phyloP scores from a whole-genome alignment of 2,113 vertebrate species.

The Pituophis catenifer region DNA sequence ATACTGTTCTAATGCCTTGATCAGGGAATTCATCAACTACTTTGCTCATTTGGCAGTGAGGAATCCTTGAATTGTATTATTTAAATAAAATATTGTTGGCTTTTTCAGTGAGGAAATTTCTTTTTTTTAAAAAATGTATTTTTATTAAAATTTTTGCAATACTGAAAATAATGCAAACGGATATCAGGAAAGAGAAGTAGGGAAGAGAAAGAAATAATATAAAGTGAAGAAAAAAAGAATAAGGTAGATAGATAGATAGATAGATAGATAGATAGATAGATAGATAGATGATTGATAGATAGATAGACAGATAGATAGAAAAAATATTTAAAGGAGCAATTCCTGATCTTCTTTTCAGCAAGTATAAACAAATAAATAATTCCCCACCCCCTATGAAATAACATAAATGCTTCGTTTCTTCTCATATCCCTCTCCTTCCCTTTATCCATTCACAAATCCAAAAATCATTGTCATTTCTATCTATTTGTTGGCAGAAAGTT shows the following conservation, averaged over 20 bases:
- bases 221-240: neutral
- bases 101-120: neutral
- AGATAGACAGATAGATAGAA: neutral
- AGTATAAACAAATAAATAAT: neutral
- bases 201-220: neutral
- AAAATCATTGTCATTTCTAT: neutral
- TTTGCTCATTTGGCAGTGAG: neutral
- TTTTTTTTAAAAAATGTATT: neutral
- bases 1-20: neutral
- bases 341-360: neutral
- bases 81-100: neutral
- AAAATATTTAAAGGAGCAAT: neutral
- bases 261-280: neutral
- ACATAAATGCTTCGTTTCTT: neutral
- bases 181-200: neutral
- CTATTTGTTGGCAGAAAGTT: neutral
- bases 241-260: neutral
- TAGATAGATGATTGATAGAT: neutral
- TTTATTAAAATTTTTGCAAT: neutral
- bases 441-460: neutral
- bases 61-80: neutral
- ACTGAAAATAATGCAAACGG: neutral
- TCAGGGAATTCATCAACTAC: neutral
- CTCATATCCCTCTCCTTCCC: neutral
- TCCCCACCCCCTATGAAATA: neutral